Evolutionary conservation across 1,140 invertebrate species (phyloP).

Genomic region (Euura saliciscinereae): DNA sequence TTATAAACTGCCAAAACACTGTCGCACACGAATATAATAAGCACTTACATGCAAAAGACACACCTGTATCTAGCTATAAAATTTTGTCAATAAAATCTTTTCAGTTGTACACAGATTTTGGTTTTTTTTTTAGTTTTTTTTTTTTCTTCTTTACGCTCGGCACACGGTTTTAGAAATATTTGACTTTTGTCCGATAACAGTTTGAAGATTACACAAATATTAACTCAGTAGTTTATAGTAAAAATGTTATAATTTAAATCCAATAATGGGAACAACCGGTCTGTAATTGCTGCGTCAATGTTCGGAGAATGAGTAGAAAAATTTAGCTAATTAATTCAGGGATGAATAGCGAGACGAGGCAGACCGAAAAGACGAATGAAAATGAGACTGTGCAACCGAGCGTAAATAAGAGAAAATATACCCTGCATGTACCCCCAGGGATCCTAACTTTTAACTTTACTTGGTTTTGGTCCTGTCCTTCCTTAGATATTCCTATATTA

Average conservation of each 20-base stretch:
- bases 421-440: constrained; percentile 54
- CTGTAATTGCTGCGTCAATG: too few relatives aligned
- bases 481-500: not conserved
- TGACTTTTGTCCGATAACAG: not conserved
- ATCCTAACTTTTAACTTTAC: constrained; percentile 45
- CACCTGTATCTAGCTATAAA: constrained; percentile 58
- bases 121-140: constrained; percentile 50
- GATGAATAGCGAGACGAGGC: not conserved
- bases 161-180: not conserved
- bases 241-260: too few relatives aligned
- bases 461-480: constrained; percentile 32
- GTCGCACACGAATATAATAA: constrained; percentile 28
- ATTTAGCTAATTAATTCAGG: too few relatives aligned
- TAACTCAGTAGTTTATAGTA: too few relatives aligned
- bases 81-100: constrained; percentile 59
- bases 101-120: constrained; percentile 57
- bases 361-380: not conserved
- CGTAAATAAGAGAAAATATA: constrained; percentile 43
- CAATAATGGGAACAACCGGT: too few relatives aligned
- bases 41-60: constrained; percentile 39
- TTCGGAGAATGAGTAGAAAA: too few relatives aligned
- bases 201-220: too few relatives aligned
- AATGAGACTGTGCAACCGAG: constrained; percentile 37
- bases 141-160: constrained; percentile 28
- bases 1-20: constrained; percentile 26